Evolutionary conservation across 2,797 vertebrate genomes (phyloP).

Genomic region (Dallia pectoralis): DNA sequence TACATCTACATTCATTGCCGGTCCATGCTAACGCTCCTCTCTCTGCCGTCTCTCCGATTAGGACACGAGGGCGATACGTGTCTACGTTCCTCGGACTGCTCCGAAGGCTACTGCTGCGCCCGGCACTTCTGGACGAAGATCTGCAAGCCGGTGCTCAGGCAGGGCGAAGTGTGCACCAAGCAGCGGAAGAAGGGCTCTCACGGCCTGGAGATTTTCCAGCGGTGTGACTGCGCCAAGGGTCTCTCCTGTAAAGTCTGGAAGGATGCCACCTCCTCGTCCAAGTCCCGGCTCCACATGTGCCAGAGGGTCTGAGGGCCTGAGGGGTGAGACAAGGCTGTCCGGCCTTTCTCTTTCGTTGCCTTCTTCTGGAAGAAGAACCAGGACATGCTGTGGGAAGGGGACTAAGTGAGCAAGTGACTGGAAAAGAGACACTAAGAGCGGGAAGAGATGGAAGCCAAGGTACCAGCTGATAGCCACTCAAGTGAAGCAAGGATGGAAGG

Average conservation of each 20-base stretch:
- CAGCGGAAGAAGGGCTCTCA: conserved; percentile 97
- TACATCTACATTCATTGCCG: too few relatives aligned
- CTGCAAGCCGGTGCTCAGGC: conserved; percentile 95
- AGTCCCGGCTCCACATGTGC: conserved; percentile 96
- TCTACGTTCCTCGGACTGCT: conserved; percentile 92
- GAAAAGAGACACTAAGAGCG: conserved; percentile 55
- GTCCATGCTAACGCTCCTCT: neutral
- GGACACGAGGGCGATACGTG: conserved; percentile 94
- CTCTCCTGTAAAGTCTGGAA: conserved; percentile 98
- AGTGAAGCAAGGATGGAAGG: conserved; percentile 32
- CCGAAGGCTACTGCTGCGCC: conserved; percentile 92
- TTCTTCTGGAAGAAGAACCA: neutral
- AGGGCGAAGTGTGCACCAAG: conserved; percentile 95
- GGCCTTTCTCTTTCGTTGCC: neutral
- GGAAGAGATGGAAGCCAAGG: conserved; percentile 51
- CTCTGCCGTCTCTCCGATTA: conserved; percentile 48
- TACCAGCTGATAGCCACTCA: conserved; percentile 35
- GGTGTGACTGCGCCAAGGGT: conserved; percentile 96
- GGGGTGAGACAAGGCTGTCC: conserved; percentile 11
- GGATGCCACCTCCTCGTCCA: conserved; percentile 95
- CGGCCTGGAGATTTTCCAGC: conserved; percentile 94
- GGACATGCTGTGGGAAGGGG: conserved; percentile 21
- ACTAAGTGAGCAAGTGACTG: conserved; percentile 27
- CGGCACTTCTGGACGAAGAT: conserved; percentile 99
- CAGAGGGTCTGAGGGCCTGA: conserved; percentile 84